Conservation (phyloP, 2,888 invertebrate genomes). For the Chalcis sispes region DNA sequence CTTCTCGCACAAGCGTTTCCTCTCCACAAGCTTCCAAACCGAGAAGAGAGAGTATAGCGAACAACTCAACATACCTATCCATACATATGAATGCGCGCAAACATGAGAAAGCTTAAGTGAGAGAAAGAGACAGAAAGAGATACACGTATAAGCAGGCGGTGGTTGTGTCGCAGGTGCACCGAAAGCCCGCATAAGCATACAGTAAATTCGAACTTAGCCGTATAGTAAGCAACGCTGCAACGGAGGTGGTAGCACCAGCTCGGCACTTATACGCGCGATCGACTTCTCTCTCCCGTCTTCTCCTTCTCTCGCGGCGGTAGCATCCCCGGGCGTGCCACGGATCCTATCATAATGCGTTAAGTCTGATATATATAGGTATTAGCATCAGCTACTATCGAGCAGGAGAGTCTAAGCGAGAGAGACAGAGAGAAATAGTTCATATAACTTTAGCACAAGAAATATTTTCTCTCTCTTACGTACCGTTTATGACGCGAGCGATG, state of each 20-base stretch:
- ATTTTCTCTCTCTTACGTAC: conserved; percentile 8
- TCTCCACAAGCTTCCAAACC: neutral
- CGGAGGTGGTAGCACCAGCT: neutral
- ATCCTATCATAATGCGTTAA: conserved; percentile 66
- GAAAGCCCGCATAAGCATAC: conserved; percentile 66
- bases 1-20: neutral
- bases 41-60: no score
- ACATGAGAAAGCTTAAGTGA: neutral
- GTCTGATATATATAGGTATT: conserved; percentile 66
- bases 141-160: no score
- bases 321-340: conserved; percentile 34
- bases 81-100: neutral
- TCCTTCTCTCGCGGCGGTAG: neutral
- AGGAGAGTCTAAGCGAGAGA: no score
- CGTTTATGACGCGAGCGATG: neutral
- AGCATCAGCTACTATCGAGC: neutral
- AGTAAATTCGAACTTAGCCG: conserved; percentile 69
- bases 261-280: conserved; percentile 44
- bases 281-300: conserved; percentile 30
- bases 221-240: conserved; percentile 42
- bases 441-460: conserved; percentile 39
- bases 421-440: conserved; percentile 11
- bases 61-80: neutral
- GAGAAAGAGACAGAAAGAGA: neutral
- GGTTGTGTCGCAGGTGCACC: conserved; percentile 65